These are phyloP conservation scores for Fistularia tabacaria DNA, from an alignment of 2,797 vertebrate genomes.

Conservation along the genomic window DNA sequence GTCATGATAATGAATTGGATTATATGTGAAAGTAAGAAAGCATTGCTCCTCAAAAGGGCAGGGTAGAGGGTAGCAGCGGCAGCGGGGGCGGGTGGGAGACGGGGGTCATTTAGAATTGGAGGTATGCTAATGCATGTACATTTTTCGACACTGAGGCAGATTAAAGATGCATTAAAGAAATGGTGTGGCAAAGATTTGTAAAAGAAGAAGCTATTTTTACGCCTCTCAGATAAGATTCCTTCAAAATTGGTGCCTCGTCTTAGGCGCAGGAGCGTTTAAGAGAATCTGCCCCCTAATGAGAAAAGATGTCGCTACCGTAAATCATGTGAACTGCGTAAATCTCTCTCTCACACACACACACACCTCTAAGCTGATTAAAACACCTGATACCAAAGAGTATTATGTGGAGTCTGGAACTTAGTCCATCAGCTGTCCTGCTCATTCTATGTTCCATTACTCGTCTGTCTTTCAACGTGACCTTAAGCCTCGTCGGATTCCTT, in stretches of 20 bases:
- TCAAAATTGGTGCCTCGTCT: background rate
- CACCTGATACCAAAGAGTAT: constrained; percentile 40
- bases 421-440: constrained; percentile 51
- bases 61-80: background rate
- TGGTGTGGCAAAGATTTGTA: constrained; percentile 11
- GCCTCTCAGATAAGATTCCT: background rate
- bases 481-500: constrained; percentile 41
- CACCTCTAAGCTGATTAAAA: constrained; percentile 52
- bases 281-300: constrained; percentile 40
- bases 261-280: constrained; percentile 3
- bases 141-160: constrained; percentile 32
- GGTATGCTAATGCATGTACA: constrained; percentile 57
- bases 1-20: constrained; percentile 75
- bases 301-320: constrained; percentile 33
- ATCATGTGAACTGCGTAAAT: constrained; percentile 46
- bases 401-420: constrained; percentile 18
- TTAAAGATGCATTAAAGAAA: constrained; percentile 26
- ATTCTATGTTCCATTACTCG: constrained; percentile 60
- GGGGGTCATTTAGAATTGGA: constrained; percentile 10
- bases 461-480: constrained; percentile 56
- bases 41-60: constrained; percentile 47
- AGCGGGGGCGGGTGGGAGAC: too few species aligned
- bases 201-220: constrained; percentile 3
- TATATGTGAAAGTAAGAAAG: constrained; percentile 71
- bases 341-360: constrained; percentile 3